Percentiles rank a stretch among this genome's conserved stretches.
phyloP scores from a whole-genome alignment of 1,140 invertebrate genomes.

The Sinella curviseta region DNA sequence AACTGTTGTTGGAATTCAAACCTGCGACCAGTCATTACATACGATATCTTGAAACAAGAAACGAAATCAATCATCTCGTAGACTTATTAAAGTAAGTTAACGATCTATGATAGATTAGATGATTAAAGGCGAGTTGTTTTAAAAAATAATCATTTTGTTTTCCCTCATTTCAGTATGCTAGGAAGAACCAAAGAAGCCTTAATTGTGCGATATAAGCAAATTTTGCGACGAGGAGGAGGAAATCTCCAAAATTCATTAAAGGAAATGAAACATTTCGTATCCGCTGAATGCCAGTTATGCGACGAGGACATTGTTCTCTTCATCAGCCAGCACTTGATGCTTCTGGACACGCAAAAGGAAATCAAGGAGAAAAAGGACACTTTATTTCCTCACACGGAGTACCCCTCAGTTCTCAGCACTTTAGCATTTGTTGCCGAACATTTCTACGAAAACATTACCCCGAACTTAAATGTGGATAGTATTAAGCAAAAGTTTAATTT shows the following conservation, averaged over 20 bases:
- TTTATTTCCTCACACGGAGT: conserved; percentile 21
- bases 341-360: conserved; percentile 38
- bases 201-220: conserved; percentile 44
- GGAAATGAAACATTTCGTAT: conserved; percentile 44
- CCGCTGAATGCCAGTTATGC: conserved; percentile 41
- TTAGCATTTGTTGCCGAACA: conserved; percentile 37
- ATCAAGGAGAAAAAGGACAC: conserved; percentile 40
- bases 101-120: background rate
- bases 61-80: conserved; percentile 58
- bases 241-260: conserved; percentile 43
- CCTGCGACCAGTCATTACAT: conserved; percentile 59
- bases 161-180: conserved; percentile 56
- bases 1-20: conserved; percentile 56
- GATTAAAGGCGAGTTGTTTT: background rate
- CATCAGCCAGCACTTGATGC: conserved; percentile 36
- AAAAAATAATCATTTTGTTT: background rate
- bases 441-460: conserved; percentile 33
- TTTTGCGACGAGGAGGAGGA: conserved; percentile 35
- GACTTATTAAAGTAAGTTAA: conserved; percentile 59
- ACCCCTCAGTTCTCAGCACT: conserved; percentile 42
- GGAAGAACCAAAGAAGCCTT: conserved; percentile 57
- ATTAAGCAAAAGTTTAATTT: conserved; percentile 39
- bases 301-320: conserved; percentile 39
- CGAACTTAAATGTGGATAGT: conserved; percentile 22
- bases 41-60: conserved; percentile 58